Evolutionary conservation across 2,113 vertebrate species (phyloP).

Genomic region (Tonatia bakeri): DNA sequence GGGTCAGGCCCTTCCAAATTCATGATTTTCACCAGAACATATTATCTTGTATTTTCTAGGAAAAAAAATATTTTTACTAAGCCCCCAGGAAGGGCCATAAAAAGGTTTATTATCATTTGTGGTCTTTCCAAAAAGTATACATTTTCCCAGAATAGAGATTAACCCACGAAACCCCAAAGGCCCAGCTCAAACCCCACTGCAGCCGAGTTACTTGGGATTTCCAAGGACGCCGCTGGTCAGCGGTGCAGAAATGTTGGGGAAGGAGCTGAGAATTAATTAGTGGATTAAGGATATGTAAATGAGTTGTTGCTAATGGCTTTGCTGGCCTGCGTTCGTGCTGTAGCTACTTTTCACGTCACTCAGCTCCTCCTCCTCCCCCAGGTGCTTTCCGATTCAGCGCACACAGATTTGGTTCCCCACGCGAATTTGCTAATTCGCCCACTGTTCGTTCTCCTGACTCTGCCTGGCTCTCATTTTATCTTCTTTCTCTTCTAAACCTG

Average conservation of each 20-base stretch:
- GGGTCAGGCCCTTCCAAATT: not conserved
- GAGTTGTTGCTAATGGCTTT: not conserved
- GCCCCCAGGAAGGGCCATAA: not conserved
- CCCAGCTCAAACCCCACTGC: accelerated
- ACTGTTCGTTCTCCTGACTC: not conserved
- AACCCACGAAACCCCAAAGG: not conserved
- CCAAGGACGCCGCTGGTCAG: not conserved
- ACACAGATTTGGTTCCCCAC: not conserved
- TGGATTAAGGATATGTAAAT: accelerated
- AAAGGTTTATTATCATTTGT: not conserved
- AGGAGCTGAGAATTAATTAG: not conserved
- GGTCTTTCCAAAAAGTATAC: not conserved
- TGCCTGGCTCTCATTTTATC: not conserved
- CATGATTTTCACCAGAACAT: not conserved
- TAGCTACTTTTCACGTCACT: not conserved
- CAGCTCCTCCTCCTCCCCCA: too few species aligned
- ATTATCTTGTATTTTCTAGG: not conserved
- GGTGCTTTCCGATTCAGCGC: not conserved
- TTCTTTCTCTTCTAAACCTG: not conserved
- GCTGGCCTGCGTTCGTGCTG: accelerated
- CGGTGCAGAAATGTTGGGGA: not conserved
- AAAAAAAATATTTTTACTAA: not conserved
- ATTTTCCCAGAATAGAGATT: not conserved
- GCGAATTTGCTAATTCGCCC: not conserved
- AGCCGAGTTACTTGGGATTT: not conserved